Evolutionary conservation across 2,888 invertebrate species (phyloP).

Genomic region (Folsomia candida): DNA sequence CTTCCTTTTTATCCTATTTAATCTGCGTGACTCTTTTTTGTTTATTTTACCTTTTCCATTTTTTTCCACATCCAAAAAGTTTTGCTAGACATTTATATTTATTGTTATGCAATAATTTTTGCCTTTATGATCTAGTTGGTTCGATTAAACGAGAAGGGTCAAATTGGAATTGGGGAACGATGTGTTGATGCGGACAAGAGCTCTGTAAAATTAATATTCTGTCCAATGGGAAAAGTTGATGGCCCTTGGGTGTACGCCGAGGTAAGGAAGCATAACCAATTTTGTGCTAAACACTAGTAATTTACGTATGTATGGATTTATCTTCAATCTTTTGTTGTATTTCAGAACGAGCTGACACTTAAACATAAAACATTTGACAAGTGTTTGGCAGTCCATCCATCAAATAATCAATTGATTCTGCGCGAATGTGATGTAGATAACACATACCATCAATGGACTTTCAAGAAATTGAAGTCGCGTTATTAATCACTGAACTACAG

Average conservation of each 20-base stretch:
- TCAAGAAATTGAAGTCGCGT: constrained; percentile 69
- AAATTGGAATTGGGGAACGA: constrained; percentile 91
- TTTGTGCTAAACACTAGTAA: background rate
- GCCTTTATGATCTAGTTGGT: too few relatives aligned
- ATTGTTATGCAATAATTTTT: too few relatives aligned
- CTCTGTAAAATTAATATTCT: constrained; percentile 83
- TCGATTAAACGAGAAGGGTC: constrained; percentile 88
- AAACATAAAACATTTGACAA: constrained; percentile 74
- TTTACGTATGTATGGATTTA: background rate
- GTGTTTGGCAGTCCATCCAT: constrained; percentile 80
- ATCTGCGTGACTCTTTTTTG: too few relatives aligned
- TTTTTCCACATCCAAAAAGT: too few relatives aligned
- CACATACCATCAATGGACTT: constrained; percentile 84
- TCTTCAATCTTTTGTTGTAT: background rate
- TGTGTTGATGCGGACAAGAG: constrained; percentile 87
- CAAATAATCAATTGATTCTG: constrained; percentile 71
- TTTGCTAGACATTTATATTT: background rate
- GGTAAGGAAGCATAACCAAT: too few relatives aligned
- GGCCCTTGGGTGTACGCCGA: constrained; percentile 93
- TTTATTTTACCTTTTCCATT: too few relatives aligned
- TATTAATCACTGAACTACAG: constrained; percentile 34
- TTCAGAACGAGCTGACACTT: constrained; percentile 64
- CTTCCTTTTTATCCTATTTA: too few relatives aligned
- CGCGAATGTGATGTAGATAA: constrained; percentile 81
- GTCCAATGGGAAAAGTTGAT: constrained; percentile 85